phyloP scores from a whole-genome alignment of 2,797 vertebrate species.

The Melanotaenia nigrans region DNA sequence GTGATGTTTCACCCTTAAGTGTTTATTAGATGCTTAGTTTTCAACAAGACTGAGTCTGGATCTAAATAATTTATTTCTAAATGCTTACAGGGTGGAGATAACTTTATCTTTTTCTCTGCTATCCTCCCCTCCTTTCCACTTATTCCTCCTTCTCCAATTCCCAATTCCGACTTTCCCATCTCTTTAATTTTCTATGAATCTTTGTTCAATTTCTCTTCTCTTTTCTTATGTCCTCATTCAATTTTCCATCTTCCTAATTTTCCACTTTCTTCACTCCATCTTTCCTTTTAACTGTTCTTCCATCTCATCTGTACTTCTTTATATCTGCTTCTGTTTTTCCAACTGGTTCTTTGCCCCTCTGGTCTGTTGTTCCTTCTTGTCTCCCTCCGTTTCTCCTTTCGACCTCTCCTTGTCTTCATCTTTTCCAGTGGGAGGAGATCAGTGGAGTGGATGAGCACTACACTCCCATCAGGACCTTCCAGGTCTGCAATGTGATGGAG shows the following conservation, averaged over 20 bases:
- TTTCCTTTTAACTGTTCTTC: neutral
- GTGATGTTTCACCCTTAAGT: constrained; percentile 78
- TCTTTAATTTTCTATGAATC: constrained; percentile 26
- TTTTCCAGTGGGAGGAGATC: constrained; percentile 96
- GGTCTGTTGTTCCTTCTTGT: constrained; percentile 34
- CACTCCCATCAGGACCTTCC: constrained; percentile 97
- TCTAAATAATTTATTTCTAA: constrained; percentile 72
- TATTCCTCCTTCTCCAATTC: constrained; percentile 31
- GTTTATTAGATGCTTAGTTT: constrained; percentile 78
- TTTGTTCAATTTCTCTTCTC: constrained; percentile 10
- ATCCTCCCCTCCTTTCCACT: constrained; percentile 53
- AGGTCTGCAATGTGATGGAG: constrained; percentile 99
- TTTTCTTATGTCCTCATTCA: constrained; percentile 4
- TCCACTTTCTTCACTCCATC: neutral
- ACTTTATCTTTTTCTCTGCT: constrained; percentile 69
- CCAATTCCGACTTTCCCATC: constrained; percentile 22
- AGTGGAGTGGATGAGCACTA: constrained; percentile 98
- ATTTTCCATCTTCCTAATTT: neutral
- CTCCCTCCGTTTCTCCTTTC: constrained; percentile 49
- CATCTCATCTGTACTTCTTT: neutral
- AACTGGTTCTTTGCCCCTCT: constrained; percentile 31
- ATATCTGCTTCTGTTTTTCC: neutral
- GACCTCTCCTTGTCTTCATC: constrained; percentile 43
- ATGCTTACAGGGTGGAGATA: constrained; percentile 74
- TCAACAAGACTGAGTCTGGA: constrained; percentile 66